A percentile compares a stretch with the other conserved stretches of the same genome.
Conservation (phyloP, 2,797 vertebrate genomes). For the Alcedo quadribrachys region DNA sequence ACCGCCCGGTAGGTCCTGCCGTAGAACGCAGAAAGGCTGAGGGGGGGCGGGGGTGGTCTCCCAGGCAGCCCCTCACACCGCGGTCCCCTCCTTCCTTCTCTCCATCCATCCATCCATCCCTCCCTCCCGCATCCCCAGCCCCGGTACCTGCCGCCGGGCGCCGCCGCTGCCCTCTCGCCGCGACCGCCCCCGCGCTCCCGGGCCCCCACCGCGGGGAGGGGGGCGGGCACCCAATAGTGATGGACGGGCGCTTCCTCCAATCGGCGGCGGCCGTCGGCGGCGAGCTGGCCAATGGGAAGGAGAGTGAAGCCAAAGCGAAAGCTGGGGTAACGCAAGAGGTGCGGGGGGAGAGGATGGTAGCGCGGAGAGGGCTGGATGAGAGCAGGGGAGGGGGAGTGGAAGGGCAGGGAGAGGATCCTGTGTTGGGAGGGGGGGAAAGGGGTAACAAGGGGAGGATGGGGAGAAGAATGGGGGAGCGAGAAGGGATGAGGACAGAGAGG, state of each 20-base stretch:
- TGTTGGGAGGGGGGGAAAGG: too few relatives aligned
- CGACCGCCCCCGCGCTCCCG: neutral
- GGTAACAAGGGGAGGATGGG: neutral
- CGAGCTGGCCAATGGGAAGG: neutral
- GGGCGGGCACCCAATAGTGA: neutral
- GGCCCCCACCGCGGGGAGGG: neutral
- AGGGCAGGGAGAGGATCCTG: neutral
- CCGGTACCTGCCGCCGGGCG: neutral
- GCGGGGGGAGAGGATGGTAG: neutral
- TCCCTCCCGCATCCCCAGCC: neutral
- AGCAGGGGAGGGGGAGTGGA: neutral
- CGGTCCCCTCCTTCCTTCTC: neutral
- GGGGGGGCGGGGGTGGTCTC: rapidly evolving
- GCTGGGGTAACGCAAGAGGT: neutral
- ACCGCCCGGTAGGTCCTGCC: neutral
- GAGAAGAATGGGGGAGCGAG: neutral
- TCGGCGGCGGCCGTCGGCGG: rapidly evolving
- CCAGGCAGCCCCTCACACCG: neutral
- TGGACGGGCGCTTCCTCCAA: neutral
- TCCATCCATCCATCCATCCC: neutral
- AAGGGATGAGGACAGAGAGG: too few relatives aligned
- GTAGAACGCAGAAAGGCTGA: too few relatives aligned
- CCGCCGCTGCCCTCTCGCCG: neutral
- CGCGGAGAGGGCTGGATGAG: neutral
- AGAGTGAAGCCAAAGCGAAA: neutral